A percentile compares a stretch with the other conserved stretches of the same genome.
These are phyloP conservation scores for Dreissena rostriformis DNA, from an alignment of 1,140 invertebrate species.

Conservation along the genomic window DNA sequence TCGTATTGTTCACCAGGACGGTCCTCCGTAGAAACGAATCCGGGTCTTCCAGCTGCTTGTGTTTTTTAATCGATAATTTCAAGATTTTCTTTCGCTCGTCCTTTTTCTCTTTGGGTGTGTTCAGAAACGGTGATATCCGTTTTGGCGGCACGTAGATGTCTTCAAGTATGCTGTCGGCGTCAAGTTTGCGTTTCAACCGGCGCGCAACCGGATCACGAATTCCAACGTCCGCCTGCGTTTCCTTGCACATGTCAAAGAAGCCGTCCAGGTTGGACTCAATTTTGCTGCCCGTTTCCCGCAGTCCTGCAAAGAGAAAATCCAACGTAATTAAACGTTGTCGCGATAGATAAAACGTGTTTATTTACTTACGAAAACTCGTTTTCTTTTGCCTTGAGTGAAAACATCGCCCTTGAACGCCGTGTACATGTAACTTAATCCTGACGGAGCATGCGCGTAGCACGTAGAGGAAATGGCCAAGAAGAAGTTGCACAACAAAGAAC, in stretches of 20 bases:
- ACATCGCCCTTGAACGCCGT: no score
- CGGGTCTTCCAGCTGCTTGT: slow-evolving; percentile 94
- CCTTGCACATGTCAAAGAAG: not conserved
- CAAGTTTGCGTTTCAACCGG: not conserved
- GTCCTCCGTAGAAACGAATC: slow-evolving; percentile 92
- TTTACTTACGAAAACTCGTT: no score
- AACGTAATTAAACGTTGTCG: no score
- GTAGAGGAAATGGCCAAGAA: no score
- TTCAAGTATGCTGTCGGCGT: not conserved
- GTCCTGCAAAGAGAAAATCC: not conserved
- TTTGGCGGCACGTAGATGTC: slow-evolving; percentile 2
- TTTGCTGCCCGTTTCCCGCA: not conserved
- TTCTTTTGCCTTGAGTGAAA: no score
- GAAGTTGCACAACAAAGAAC: no score
- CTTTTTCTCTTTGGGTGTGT: slow-evolving; percentile 82
- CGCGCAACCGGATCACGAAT: not conserved
- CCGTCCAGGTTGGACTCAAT: not conserved
- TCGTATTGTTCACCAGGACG: slow-evolving; percentile 95
- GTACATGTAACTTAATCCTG: no score
- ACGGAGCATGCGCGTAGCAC: no score
- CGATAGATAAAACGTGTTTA: no score
- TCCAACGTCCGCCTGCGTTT: not conserved
- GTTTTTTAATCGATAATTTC: slow-evolving; percentile 92
- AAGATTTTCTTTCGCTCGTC: slow-evolving; percentile 89
- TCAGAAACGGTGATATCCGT: slow-evolving; percentile 66